Evolutionary conservation across 2,797 vertebrate species (phyloP), one percentile per base, ranked within the genome.

Genomic region (Danio tinwini): DNA sequence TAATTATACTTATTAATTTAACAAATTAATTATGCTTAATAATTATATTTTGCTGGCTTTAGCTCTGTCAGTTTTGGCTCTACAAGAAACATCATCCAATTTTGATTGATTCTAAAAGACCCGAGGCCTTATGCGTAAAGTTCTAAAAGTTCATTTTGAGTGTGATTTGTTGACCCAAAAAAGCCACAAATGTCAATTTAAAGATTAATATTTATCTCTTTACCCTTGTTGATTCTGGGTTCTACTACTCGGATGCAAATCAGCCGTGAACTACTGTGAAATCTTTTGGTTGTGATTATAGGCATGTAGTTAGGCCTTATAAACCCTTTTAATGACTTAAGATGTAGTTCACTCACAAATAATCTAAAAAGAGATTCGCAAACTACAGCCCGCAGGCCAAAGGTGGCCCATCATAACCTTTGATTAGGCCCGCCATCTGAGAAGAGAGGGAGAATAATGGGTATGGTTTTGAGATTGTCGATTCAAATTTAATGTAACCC

Each of bases 51-150:
- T 39, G 16, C n/a, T 12, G 11, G 16, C 40, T 47, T 12, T 19
- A 44, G 13, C 37, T 19, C 5, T 16, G 65, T 29, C 16, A 47
- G 7, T 67, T 45, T 45, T 45, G 44, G 64, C 12, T 61, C 8
- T 52, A 16, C 53, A 3, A 44, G 50, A 78, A 82, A 45, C 39
- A 5, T 47, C 1, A 70, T 76, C 14, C 19, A 45, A 68, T 13
- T 62, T 76, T 21, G 42, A 52, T 64, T 78, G n/a, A 61, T n/a
- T 50, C 13, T 65, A 29, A 72, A 39, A 70, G 45, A 52, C 67
- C 7, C 70, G 44, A 59, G 64, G 64, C 76, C 42, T 69, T 44
- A 21, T 67, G 64, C 13, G 59, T 61, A 49, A 58, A 40, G 6
- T 0, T 12, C 12, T 14, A 29, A 7, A 2, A 6, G 11, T 29